Evolutionary conservation across 2,113 vertebrate species (phyloP).

Genomic region (Triplophysa dalaica): DNA sequence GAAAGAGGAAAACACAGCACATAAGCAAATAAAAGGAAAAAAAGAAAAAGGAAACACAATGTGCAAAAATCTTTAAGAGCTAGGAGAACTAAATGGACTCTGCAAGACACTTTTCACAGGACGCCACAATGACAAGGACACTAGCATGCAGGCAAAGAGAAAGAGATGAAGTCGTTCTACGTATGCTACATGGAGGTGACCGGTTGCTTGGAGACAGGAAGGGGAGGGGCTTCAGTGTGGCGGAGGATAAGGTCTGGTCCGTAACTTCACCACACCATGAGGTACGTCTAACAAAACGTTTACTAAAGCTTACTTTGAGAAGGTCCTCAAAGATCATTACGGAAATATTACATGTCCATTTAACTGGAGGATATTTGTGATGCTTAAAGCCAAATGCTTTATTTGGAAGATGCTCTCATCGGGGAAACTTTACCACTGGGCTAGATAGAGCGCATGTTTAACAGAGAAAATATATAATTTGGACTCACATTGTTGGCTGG

Average conservation of each 20-base stretch:
- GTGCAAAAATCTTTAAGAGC: conserved; percentile 58
- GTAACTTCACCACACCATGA: background rate
- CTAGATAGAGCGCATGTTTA: conserved; percentile 31
- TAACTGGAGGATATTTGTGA: conserved; percentile 1
- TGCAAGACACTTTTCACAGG: conserved; percentile 54
- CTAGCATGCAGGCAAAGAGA: conserved; percentile 49
- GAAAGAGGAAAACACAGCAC: conserved; percentile 99
- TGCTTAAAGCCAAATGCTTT: conserved; percentile 3
- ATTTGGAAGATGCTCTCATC: background rate
- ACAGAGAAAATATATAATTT: background rate
- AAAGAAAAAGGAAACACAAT: conserved; percentile 66
- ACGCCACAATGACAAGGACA: conserved; percentile 46
- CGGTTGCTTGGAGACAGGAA: conserved; percentile 49
- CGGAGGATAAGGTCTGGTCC: conserved; percentile 38
- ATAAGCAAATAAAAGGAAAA: conserved; percentile 91
- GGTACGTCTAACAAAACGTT: conserved; percentile 3
- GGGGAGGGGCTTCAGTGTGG: conserved; percentile 45
- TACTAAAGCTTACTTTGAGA: conserved; percentile 54
- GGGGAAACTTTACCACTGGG: background rate
- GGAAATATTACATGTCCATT: conserved; percentile 33
- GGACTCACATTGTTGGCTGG: conserved; percentile 99
- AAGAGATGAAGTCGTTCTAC: conserved; percentile 21
- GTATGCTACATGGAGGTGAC: conserved; percentile 55
- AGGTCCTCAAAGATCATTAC: conserved; percentile 79
- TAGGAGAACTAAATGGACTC: conserved; percentile 59